phyloP scores from a whole-genome alignment of 2,113 vertebrate species.

The Paedocypris sp. region DNA sequence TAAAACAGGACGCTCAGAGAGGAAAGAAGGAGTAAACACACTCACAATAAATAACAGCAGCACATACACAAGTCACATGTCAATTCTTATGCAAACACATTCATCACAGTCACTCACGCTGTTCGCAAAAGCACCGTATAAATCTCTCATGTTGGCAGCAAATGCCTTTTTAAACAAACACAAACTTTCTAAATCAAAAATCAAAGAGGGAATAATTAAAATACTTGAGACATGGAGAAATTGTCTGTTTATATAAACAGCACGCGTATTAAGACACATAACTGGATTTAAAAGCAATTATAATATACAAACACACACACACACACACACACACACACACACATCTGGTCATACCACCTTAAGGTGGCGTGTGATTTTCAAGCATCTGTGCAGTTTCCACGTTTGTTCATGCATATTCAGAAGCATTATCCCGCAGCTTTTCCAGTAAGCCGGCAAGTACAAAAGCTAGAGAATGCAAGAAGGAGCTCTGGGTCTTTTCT shows the following conservation, averaged over 20 bases:
- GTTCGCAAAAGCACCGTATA: constrained; percentile 16
- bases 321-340: no score
- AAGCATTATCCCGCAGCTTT: neutral
- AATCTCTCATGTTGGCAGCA: neutral
- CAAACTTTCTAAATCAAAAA: no score
- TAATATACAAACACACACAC: constrained; percentile 21
- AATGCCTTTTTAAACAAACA: constrained; percentile 21
- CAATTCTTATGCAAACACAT: constrained; percentile 15
- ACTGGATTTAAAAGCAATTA: no score
- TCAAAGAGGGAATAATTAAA: no score
- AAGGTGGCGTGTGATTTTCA: no score
- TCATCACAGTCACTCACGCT: constrained; percentile 15
- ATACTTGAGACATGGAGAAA: no score
- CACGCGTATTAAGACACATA: no score
- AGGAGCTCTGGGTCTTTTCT: neutral
- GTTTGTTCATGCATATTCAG: neutral
- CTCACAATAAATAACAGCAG: constrained; percentile 17
- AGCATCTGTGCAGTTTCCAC: neutral
- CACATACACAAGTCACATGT: neutral
- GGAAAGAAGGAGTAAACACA: constrained; percentile 25
- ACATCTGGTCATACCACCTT: no score
- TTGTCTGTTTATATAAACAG: no score
- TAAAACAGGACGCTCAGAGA: constrained; percentile 30
- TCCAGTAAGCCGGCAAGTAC: neutral
- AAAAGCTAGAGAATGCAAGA: neutral